Base-by-base conservation (phyloP, 2,888 invertebrate genomes). In the Byasa hedistus region DNA sequence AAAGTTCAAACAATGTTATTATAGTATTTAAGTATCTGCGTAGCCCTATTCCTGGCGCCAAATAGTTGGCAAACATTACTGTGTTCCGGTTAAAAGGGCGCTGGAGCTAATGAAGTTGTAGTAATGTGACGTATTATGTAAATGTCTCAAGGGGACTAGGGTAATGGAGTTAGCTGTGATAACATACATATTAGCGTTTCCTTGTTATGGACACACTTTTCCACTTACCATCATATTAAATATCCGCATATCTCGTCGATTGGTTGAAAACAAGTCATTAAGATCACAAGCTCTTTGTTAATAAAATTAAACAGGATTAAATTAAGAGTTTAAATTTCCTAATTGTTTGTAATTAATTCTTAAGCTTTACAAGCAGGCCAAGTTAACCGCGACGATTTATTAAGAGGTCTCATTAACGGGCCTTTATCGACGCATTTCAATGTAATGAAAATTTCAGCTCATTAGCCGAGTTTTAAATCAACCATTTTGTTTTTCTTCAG, bases 381-480 rank as follows among this genome's bases (percentile, higher is more conserved):
- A 66, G 21, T 62, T 52, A 44, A 66, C 55, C 48, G 55, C 32
- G 36, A 63, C 44, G 22, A 56, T 66, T 66, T 67, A 67, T 63
- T 51, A 23, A 51, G 59, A 60, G 36, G 32, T 27, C 56, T 63
- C 55, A 63, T 67, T 67, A 63, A 59, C 24, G 2, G 48, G 32
- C 36, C 27, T 48, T 67, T 56, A 63, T 59, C 60, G 55, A 54
- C 21, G 32, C 51, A 55, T 55, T 59, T 59, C 48, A 63, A 63
- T 61, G 57, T 56, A 48, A 66, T 55, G 59, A 36, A 63, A 63
- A 52, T 60, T 60, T 61, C 19, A 60, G 24, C 64, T 68, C 67
- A 57, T 67, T 68, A 61, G 64, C n/a, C 22, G 57, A 57, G 55
- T 57, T 68, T 63, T 36, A 36, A 56, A 64, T 57, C 57, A 64